Conservation (phyloP, 2,888 invertebrate genomes). For the Archips crataeganus region DNA sequence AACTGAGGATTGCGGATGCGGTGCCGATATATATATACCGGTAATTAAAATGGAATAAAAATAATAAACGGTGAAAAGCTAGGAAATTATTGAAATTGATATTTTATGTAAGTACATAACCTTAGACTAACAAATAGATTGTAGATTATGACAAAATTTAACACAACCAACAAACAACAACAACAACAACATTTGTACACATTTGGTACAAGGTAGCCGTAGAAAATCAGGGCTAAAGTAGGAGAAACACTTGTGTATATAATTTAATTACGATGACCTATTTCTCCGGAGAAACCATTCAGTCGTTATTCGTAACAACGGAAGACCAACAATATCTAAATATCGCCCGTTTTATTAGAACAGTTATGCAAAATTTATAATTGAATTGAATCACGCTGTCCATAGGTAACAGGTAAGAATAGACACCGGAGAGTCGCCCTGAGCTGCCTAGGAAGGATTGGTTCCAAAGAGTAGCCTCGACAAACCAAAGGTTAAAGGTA, state of each 20-base stretch:
- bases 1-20: too few species aligned
- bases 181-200: too few species aligned
- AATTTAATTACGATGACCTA: slow-evolving; percentile 3
- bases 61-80: too few species aligned
- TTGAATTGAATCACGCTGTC: neutral
- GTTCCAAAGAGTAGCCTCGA: too few species aligned
- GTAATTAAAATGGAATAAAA: too few species aligned
- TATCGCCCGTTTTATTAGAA: neutral
- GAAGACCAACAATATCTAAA: neutral
- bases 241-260: slow-evolving; percentile 26
- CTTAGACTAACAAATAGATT: neutral
- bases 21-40: too few species aligned
- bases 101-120: neutral
- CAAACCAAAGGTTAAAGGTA: too few species aligned
- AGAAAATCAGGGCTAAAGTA: slow-evolving; percentile 1
- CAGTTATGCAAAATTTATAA: neutral
- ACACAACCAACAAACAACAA: too few species aligned
- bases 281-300: slow-evolving; percentile 13
- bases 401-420: too few species aligned
- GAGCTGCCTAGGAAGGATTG: too few species aligned
- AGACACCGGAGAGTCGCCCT: too few species aligned
- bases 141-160: neutral
- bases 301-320: neutral
- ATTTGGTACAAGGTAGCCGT: slow-evolving; percentile 9
- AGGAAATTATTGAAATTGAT: neutral